A percentile compares a stretch with the other conserved stretches of the same genome.
phyloP scores from a whole-genome alignment of 2,888 invertebrate species.

The Hypolimnas misippus region DNA sequence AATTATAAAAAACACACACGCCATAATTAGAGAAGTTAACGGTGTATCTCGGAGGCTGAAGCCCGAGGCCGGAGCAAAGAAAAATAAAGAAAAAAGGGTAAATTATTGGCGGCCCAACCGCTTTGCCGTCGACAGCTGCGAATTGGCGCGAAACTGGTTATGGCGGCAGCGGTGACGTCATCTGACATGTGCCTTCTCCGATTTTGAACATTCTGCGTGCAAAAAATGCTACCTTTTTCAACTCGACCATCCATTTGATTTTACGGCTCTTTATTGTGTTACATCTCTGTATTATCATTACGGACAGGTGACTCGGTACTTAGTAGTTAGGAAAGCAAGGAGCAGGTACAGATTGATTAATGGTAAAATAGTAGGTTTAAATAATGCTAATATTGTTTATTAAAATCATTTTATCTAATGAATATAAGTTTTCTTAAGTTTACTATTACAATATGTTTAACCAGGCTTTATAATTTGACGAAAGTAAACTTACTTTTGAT shows the following conservation, averaged over 20 bases:
- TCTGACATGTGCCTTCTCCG: constrained; percentile 70
- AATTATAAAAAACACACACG: constrained; percentile 47
- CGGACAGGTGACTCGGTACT: constrained; percentile 46
- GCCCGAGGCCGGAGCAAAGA: constrained; percentile 56
- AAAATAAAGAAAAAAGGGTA: constrained; percentile 57
- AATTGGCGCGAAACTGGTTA: constrained; percentile 81
- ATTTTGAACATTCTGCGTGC: constrained; percentile 55
- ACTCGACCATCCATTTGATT: constrained; percentile 59
- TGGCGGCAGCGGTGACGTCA: constrained; percentile 75
- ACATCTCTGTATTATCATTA: constrained; percentile 44
- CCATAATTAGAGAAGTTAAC: constrained; percentile 67
- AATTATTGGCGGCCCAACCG: constrained; percentile 64
- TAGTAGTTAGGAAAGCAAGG: neutral
- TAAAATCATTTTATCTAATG: too few relatives aligned
- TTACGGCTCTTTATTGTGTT: constrained; percentile 61
- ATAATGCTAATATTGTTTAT: too few relatives aligned
- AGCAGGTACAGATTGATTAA: too few relatives aligned
- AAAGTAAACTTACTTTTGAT: too few relatives aligned
- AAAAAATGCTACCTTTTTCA: constrained; percentile 67
- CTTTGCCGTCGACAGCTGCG: constrained; percentile 79
- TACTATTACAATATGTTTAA: too few relatives aligned
- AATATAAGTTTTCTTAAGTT: too few relatives aligned
- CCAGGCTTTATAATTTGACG: too few relatives aligned
- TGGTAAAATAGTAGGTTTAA: too few relatives aligned
- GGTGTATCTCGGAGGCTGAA: constrained; percentile 71